Conservation (phyloP, 2,888 invertebrate species). For the Caenorhabditis drosophilae region DNA sequence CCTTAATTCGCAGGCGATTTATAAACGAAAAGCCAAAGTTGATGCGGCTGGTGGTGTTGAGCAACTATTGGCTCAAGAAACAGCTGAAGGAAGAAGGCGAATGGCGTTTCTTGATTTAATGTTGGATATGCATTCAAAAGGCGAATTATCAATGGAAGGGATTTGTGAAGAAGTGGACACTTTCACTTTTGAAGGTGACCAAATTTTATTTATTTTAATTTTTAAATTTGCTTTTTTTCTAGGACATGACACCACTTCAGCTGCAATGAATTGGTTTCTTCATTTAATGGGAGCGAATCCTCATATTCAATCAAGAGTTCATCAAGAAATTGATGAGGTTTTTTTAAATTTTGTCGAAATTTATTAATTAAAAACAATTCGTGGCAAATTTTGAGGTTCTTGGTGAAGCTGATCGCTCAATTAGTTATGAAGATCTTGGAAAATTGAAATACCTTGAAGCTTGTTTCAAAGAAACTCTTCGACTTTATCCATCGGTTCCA, state of each 20-base stretch:
- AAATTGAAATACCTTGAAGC: constrained; percentile 71
- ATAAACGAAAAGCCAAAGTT: constrained; percentile 49
- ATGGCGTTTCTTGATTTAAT: constrained; percentile 71
- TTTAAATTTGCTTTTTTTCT: constrained; percentile 71
- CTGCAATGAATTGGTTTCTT: constrained; percentile 86
- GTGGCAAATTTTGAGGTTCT: too few relatives aligned
- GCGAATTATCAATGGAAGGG: constrained; percentile 63
- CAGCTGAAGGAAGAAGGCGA: constrained; percentile 52
- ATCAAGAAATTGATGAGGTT: constrained; percentile 71
- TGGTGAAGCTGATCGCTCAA: constrained; percentile 63
- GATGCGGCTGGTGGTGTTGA: constrained; percentile 59
- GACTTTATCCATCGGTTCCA: constrained; percentile 68
- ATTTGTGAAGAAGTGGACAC: constrained; percentile 68
- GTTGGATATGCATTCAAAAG: constrained; percentile 68
- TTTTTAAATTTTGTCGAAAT: too few relatives aligned
- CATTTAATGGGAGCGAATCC: constrained; percentile 83
- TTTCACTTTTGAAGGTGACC: constrained; percentile 65
- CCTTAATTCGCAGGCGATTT: too few relatives aligned
- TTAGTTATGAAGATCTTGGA: constrained; percentile 71
- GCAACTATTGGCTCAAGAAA: constrained; percentile 47
- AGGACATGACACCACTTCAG: constrained; percentile 84
- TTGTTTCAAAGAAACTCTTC: constrained; percentile 64
- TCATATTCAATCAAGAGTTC: constrained; percentile 77
- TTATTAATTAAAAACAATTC: too few relatives aligned
- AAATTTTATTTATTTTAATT: constrained; percentile 1